phyloP scores from a whole-genome alignment of 2,113 vertebrate genomes.

The Mormoops blainvillei region DNA sequence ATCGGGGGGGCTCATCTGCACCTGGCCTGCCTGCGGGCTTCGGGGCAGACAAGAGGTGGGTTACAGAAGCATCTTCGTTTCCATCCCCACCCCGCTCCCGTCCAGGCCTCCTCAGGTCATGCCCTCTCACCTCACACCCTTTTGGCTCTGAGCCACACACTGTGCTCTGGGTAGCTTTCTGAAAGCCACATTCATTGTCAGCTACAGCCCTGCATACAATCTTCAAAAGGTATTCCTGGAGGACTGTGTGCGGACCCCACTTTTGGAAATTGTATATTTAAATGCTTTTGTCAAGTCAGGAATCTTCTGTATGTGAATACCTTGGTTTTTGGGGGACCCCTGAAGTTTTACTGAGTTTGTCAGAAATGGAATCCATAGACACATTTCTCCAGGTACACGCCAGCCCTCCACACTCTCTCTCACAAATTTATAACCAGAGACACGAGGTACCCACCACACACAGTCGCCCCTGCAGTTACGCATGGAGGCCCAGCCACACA shows the following conservation, averaged over 20 bases:
- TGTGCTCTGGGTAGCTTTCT: background rate
- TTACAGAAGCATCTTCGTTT: accelerated
- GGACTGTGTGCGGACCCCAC: accelerated
- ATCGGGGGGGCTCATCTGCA: constrained; percentile 83
- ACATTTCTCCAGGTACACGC: background rate
- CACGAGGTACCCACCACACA: background rate
- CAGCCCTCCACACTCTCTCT: background rate
- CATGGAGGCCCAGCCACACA: background rate
- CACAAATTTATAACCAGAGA: background rate
- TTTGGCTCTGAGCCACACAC: background rate
- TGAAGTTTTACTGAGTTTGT: background rate
- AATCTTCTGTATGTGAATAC: background rate
- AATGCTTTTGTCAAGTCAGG: background rate
- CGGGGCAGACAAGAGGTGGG: background rate
- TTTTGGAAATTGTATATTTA: background rate
- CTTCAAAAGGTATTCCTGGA: background rate
- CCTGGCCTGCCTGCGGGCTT: constrained; percentile 88
- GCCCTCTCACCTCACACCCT: background rate
- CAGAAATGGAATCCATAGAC: background rate
- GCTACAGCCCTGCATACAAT: background rate
- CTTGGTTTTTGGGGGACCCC: background rate
- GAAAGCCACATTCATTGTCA: background rate
- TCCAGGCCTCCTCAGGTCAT: background rate
- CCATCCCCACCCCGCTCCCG: background rate
- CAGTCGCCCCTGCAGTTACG: background rate